Evolutionary conservation across 2,113 vertebrate genomes (phyloP), one percentile per base, ranked within the genome.

Genomic region (Phalacrocorax pelagicus): DNA sequence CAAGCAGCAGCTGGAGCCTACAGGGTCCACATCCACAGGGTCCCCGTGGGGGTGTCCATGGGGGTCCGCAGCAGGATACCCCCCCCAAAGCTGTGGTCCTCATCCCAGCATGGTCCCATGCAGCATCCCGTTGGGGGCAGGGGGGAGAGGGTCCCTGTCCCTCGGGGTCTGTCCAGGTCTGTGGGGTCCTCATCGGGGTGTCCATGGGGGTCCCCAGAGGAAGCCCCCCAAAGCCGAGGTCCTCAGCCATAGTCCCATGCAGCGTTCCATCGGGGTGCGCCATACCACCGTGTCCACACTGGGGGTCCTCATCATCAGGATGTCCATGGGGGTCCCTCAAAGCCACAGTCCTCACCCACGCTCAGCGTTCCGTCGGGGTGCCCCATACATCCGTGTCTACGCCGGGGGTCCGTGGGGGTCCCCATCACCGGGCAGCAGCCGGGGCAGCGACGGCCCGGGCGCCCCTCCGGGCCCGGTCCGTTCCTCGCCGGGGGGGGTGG

Each of bases 71-170:
- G 54, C 55, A 32, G 30, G 55, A 38, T 38, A 21, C 23, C n/a
- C 61, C 61, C 61, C 36, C 10, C 46, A 46, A 36, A n/a, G 57
- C 34, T 23, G 57, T 12, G 5, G 32, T 26, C 24, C 36, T 63
- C 24, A 40, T 19, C 36, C 61, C 36, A 2, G 36, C 61, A 9
- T 7, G 5, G 47, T 38, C 69, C 47, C 98, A 29, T 98, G 98
- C 94, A 98, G 89, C 94, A 11, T 55, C 29, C 29, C 27, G 2
- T 17, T 17, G 26, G 52, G 52, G 52, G 99, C 38, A 38, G 38
- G 38, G 38, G 38, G 38, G 38, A 38, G 38, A 38, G 98, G 98
- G 98, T 99, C 99, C 98, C 99, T 6, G 12, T 44, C 29, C 29
- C 40, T 44, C 29, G 9, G 5, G 29, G 29, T 22, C 27, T 19